Base-by-base conservation (phyloP, 2,113 vertebrate genomes). In the Tachuris rubrigastra region DNA sequence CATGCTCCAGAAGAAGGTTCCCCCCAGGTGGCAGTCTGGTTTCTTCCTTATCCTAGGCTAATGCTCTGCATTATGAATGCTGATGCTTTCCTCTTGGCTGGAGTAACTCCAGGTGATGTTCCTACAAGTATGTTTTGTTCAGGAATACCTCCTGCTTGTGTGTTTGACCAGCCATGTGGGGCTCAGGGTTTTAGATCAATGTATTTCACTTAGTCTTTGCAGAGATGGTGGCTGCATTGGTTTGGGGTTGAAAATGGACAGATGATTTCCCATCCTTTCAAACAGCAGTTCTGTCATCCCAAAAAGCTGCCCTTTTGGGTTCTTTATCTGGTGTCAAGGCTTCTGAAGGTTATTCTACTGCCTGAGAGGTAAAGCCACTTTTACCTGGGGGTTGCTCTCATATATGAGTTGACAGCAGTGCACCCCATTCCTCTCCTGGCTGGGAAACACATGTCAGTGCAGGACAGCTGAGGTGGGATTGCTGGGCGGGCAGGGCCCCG, bases 391-490 rank as follows among this genome's bases (percentile, higher is more conserved):
- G 33, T 15, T 72, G 58, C 22, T 53, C 4, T 90, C 52, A 13
- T 8, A 10, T 23, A 10, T 23, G 30, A 30, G n/a, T 4, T 28
- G 75, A 53, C 73, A 87, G 69, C 46, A 72, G 74, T 3, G 14
- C 44, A 30, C 23, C 39, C 52, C 3, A 1, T 33, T 65, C 28
- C 52, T 56, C 17, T 41, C 25, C 73, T 0, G 0, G 30, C 21
- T 14, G 12, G 58, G 58, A 41, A 8, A 12, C 1, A 0, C 6
- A 5, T 2, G 37, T n/a, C 37, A 31, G 52, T 1, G 6, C 1
- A 2, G 58, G 52, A 20, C 0, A 1, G 69, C 65, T 50, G 66
- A 13, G 49, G 35, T 12, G 83, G 66, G 35, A 27, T 33, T 39
- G 74, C 91, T 39, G 65, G 33, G 87, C 60, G 86, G 72, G 13